Base-by-base conservation (phyloP, 2,797 vertebrate species). In the Tauraco hartlaubi region DNA sequence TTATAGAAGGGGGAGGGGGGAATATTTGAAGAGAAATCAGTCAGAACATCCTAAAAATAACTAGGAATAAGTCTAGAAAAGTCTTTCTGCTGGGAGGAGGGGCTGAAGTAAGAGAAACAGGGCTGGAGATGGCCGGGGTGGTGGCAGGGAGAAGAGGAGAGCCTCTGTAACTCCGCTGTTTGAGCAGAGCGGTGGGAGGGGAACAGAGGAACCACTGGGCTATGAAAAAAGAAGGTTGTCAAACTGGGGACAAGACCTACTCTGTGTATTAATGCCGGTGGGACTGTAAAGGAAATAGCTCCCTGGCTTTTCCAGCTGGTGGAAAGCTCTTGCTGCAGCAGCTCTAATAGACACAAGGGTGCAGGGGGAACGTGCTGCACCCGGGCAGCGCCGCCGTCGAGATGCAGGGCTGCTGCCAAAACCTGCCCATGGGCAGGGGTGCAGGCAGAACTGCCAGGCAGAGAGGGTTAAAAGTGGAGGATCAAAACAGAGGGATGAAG, bases 241-340 rank as follows among this genome's bases (percentile, higher is more conserved):
- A 80, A 76, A 26, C 28, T 48, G 35, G 56, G 88, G 81, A 93
- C 88, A 96, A 96, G 85, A 73, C 88, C 56, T 61, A 14, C 68
- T 85, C 92, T 94, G 81, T 93, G 7, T n/a, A 6, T 3, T 1
- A 91, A 66, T 77, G 74, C 91, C 91, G 26, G 69, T 41, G 88
- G 91, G 91, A 87, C 61, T 33, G 48, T 20, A 90, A 77, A 90
- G 91, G 91, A 94, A 96, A 94, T 69, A 62, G 56, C 43, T 90
- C 66, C 87, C 81, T 69, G 66, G 91, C 39, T 90, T 92, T 76
- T 61, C 46, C 78, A 84, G 93, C 52, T 69, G 81, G 43, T 81
- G 88, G 81, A 23, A 86, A 78, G 73, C 66, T 76, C 88, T 16
- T 17, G 52, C 72, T 51, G 59, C 55, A 21, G 80, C 85, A 64